Conservation (phyloP, 2,797 vertebrate species). For the Eurystomus glaucurus region DNA sequence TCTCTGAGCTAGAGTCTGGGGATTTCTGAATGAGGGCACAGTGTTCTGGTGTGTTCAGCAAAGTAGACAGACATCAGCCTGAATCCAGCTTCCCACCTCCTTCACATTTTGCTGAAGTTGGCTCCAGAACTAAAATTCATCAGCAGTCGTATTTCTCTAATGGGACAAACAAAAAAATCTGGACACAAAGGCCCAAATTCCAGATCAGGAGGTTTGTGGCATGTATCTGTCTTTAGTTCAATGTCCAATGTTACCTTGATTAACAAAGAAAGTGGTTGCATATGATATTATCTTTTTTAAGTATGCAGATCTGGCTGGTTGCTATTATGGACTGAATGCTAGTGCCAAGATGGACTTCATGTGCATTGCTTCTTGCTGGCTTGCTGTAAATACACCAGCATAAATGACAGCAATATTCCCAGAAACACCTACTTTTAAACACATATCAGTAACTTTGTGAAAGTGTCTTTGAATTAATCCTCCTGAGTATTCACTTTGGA, state of each 20-base stretch:
- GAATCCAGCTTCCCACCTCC: not conserved
- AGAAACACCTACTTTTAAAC: not conserved
- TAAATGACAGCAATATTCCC: not conserved
- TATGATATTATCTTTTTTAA: not conserved
- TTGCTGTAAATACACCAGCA: not conserved
- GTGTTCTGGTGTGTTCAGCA: not conserved
- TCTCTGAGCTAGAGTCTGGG: not conserved
- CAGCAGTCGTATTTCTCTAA: not conserved
- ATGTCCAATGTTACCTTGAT: fast-evolving
- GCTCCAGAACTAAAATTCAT: not conserved
- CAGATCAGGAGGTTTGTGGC: not conserved
- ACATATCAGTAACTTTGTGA: not conserved
- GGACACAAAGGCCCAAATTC: not conserved
- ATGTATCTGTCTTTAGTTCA: not conserved
- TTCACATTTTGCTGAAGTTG: not conserved
- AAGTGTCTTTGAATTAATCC: constrained; percentile 17
- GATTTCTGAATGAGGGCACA: not conserved
- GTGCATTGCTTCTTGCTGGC: not conserved
- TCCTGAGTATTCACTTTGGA: not conserved
- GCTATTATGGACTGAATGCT: not conserved
- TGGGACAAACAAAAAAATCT: not conserved
- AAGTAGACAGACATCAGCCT: not conserved
- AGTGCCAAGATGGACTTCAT: not conserved
- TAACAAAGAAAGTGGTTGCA: not conserved
- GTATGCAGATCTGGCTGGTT: not conserved